phyloP scores from a whole-genome alignment of 2,113 vertebrate species.

The Zootoca vivipara region DNA sequence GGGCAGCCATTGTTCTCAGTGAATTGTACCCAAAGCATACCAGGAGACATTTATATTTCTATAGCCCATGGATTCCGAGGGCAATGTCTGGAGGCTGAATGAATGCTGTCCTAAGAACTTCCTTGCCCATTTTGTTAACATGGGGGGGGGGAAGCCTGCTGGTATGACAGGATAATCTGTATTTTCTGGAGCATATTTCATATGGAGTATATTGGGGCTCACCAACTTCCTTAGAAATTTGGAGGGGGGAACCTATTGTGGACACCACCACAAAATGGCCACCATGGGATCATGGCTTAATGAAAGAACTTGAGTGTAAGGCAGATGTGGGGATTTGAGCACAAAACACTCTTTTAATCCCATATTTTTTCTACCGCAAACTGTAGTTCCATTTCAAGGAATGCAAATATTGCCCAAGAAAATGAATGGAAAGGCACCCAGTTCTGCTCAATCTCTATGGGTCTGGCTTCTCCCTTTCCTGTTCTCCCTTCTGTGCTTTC shows the following conservation, averaged over 20 bases:
- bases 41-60: background rate
- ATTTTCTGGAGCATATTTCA: accelerated
- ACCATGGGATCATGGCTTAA: background rate
- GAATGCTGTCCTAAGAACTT: background rate
- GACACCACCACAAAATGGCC: background rate
- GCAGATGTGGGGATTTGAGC: background rate
- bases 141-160: background rate
- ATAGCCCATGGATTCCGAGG: background rate
- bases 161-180: background rate
- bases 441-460: no score
- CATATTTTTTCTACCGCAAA: background rate
- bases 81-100: background rate
- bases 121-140: background rate
- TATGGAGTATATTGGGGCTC: background rate
- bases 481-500: no score
- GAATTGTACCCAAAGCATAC: background rate
- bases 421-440: no score
- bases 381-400: background rate
- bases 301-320: background rate
- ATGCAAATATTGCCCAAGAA: no score
- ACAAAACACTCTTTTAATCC: background rate
- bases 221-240: background rate
- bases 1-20: background rate
- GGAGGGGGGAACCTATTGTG: background rate
- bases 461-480: no score